Evolutionary conservation across 2,113 vertebrate species (phyloP), one percentile per base, ranked within the genome.

Genomic region (Psittacara wagleri): DNA sequence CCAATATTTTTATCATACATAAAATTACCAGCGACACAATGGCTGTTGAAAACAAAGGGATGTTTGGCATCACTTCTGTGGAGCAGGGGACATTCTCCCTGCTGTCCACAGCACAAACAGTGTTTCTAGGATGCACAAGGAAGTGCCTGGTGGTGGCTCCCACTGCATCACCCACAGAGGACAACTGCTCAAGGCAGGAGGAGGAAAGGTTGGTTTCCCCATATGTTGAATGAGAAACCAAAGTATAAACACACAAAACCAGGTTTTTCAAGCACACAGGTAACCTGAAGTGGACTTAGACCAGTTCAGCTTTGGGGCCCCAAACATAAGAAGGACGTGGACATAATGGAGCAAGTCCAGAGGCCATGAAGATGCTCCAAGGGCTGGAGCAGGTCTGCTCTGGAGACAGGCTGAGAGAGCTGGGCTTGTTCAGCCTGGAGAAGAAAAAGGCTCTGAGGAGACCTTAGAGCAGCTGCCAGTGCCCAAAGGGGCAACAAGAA

Each of bases 1-100:
- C 33, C 22, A 6, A 12, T 35, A 49, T 44, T 64, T 28, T 18
- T 64, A 69, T 7, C 27, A 1, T 7, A 23, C 10, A 1, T 5
- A 11, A 55, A 23, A 3, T 4, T 6, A 18, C n/a, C 51, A 22
- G 76, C 24, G 25, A 35, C 17, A 48, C 2, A 18, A 13, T 0
- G 13, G 76, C 41, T 10, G 15, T 0, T 6, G 46, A 8, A 43
- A 17, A 18, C 28, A 35, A 14, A 1, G 2, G 29, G 54, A 37
- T 43, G 55, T 17, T 23, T 16, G 35, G 28, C 31, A 15, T 19
- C 17, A 0, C 19, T 8, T 13, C 10, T 2, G 28, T 55, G 61
- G 37, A 29, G 22, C 13, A 18, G 44, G 31, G 31, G 66, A 39
- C 59, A 25, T 62, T 62, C 35, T 27, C n/a, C 13, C 9, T 7